phyloP scores from a whole-genome alignment of 2,888 invertebrate species.

The Leptinotarsa tumamoca region DNA sequence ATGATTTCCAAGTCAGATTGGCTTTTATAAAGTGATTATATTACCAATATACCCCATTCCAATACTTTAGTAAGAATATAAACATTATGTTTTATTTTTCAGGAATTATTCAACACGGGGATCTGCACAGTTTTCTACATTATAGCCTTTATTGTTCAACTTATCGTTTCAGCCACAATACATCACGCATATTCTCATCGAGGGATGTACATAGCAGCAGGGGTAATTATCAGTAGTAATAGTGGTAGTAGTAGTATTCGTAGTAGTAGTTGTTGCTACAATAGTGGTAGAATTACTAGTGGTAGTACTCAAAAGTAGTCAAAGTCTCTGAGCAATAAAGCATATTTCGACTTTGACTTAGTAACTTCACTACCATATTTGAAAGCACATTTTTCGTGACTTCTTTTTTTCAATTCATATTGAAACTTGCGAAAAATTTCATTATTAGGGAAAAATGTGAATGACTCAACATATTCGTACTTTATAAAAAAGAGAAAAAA shows the following conservation, averaged over 20 bases:
- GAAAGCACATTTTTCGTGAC: background rate
- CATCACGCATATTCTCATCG: slow-evolving; percentile 56
- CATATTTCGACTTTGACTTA: too few relatives aligned
- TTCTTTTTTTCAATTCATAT: too few relatives aligned
- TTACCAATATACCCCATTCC: too few relatives aligned
- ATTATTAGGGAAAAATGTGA: too few relatives aligned
- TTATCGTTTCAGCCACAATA: slow-evolving; percentile 72
- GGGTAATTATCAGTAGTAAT: slow-evolving; percentile 71
- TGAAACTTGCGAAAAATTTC: too few relatives aligned
- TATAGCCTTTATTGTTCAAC: slow-evolving; percentile 84
- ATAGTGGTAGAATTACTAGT: background rate
- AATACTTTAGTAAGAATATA: background rate
- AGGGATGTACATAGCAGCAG: slow-evolving; percentile 79
- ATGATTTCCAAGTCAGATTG: too few relatives aligned
- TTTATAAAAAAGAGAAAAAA: too few relatives aligned
- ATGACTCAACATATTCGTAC: too few relatives aligned
- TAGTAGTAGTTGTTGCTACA: background rate
- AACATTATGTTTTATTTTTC: slow-evolving; percentile 59
- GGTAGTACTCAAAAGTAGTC: too few relatives aligned
- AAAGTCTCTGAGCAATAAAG: too few relatives aligned
- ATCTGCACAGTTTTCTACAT: slow-evolving; percentile 79
- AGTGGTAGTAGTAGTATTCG: background rate
- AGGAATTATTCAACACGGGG: slow-evolving; percentile 86
- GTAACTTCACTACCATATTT: too few relatives aligned
- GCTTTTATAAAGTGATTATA: too few relatives aligned